Evolutionary conservation across 2,888 invertebrate genomes (phyloP).

Genomic region (Lasioglossum calceatum): DNA sequence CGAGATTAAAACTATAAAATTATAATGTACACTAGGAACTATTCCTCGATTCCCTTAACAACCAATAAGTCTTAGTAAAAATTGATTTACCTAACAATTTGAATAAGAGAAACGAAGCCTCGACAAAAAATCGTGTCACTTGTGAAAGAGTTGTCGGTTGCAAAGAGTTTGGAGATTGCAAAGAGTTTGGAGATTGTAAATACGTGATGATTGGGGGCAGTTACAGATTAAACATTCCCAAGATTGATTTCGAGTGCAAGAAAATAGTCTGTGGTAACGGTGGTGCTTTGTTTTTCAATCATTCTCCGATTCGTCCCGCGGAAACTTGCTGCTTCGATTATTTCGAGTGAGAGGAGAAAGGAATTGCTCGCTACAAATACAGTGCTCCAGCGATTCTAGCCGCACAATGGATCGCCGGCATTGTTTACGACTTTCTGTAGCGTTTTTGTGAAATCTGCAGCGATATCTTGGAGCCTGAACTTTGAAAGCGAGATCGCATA

Average conservation of each 20-base stretch:
- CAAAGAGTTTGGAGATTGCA: neutral
- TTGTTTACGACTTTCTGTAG: neutral
- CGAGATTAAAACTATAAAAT: neutral
- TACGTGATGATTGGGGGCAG: neutral
- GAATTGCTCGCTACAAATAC: neutral
- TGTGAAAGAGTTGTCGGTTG: neutral
- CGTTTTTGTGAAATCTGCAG: neutral
- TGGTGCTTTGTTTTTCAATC: neutral
- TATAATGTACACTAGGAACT: neutral
- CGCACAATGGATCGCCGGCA: neutral
- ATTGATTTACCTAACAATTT: neutral
- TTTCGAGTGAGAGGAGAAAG: constrained; percentile 9
- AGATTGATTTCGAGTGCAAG: neutral
- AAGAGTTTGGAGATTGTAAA: neutral
- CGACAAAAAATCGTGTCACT: neutral
- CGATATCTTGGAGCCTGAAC: constrained; percentile 9
- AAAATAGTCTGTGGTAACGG: neutral
- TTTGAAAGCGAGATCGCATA: constrained; percentile 3
- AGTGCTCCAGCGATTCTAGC: neutral
- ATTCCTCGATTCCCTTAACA: neutral
- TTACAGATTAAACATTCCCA: neutral
- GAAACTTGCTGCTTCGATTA: neutral
- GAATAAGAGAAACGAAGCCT: neutral
- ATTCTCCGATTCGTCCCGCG: neutral
- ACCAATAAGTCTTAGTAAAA: neutral